A percentile compares a stretch with the other conserved stretches of the same genome.
phyloP scores from a whole-genome alignment of 2,797 vertebrate genomes.

The Pantherophis vulpinus region DNA sequence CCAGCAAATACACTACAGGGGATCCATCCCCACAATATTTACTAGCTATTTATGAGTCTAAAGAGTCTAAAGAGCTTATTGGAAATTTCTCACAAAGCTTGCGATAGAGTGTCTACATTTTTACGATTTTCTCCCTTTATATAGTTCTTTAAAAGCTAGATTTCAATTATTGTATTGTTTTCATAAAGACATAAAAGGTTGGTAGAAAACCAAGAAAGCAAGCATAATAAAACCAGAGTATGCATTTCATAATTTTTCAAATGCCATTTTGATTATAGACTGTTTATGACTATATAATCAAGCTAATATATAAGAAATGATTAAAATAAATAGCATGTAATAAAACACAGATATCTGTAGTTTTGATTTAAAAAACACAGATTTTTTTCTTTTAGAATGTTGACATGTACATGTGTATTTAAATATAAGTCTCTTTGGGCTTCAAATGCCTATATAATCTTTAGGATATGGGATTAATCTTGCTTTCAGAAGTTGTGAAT shows the following conservation, averaged over 20 bases:
- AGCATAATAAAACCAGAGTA: not conserved
- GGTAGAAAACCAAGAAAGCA: not conserved
- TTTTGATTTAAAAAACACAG: not conserved
- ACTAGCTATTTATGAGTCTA: conserved; percentile 16
- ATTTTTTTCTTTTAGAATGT: not conserved
- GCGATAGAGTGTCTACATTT: not conserved
- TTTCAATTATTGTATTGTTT: not conserved
- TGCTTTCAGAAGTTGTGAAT: not conserved
- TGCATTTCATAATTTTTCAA: not conserved
- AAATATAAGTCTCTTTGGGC: not conserved
- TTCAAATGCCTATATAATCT: not conserved
- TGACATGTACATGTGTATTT: not conserved
- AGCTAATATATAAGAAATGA: not conserved
- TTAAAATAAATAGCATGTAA: not conserved
- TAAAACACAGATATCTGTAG: not conserved
- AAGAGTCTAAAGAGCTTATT: not conserved
- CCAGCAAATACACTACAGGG: conserved; percentile 3
- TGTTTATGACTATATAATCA: not conserved
- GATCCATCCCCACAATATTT: conserved; percentile 5
- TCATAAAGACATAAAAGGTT: not conserved
- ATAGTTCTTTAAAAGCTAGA: not conserved
- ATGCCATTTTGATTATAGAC: not conserved
- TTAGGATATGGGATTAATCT: not conserved
- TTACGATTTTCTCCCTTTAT: not conserved
- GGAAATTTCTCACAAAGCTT: conserved; percentile 6